A percentile compares a stretch with the other conserved stretches of the same genome.
Conservation (phyloP, 2,888 invertebrate genomes). For the Cephus pulcher region DNA sequence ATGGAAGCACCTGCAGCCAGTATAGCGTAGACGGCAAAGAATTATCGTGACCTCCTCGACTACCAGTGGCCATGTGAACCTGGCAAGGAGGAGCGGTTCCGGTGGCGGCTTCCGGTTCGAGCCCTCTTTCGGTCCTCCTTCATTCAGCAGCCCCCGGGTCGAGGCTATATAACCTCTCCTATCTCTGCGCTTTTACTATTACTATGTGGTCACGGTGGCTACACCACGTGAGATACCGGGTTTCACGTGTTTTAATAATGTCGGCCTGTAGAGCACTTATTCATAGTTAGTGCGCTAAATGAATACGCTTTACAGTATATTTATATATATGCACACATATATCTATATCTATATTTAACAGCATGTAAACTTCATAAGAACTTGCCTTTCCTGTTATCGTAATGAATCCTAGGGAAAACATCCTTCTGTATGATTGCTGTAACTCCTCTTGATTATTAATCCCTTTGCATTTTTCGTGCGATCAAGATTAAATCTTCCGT, state of each 20-base stretch:
- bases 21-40: slow-evolving; percentile 45
- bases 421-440: neutral
- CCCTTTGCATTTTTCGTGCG: neutral
- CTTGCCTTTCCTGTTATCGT: neutral
- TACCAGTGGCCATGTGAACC: slow-evolving; percentile 55
- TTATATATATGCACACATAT: neutral
- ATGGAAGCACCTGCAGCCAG: slow-evolving; percentile 39
- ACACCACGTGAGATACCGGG: slow-evolving; percentile 60
- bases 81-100: slow-evolving; percentile 53
- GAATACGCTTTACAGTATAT: neutral
- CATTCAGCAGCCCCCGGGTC: slow-evolving; percentile 39
- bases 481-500: neutral
- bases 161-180: slow-evolving; percentile 34
- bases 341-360: neutral
- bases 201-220: slow-evolving; percentile 61
- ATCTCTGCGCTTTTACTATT: slow-evolving; percentile 45
- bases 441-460: neutral
- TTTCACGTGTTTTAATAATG: slow-evolving; percentile 43
- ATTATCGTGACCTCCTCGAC: slow-evolving; percentile 56
- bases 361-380: neutral
- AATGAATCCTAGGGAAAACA: neutral
- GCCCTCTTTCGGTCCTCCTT: slow-evolving; percentile 28
- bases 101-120: slow-evolving; percentile 59
- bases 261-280: neutral
- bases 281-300: neutral